Evolutionary conservation across 2,888 invertebrate species (phyloP).

Genomic region (Elysia crispata): DNA sequence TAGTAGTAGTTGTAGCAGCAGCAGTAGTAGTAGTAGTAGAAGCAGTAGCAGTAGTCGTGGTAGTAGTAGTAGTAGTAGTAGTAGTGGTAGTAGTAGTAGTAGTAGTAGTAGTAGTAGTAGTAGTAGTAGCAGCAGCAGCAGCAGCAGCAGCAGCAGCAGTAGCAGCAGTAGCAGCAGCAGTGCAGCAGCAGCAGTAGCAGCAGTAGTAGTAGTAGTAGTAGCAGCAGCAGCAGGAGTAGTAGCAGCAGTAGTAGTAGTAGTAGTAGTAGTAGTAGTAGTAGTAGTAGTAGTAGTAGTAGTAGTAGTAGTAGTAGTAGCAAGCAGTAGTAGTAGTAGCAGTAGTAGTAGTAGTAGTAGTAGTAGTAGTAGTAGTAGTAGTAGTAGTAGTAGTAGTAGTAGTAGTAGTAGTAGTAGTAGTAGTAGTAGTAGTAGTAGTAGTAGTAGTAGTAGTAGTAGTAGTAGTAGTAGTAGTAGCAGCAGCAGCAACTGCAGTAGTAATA

Average conservation of each 20-base stretch:
- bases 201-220: constrained; percentile 1
- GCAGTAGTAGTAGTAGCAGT: constrained; percentile 2
- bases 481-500: too few relatives aligned
- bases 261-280: background rate
- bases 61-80: background rate
- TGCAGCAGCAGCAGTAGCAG: background rate
- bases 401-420: background rate
- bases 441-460: background rate
- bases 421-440: background rate
- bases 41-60: too few relatives aligned
- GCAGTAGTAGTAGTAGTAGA: too few relatives aligned
- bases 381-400: background rate
- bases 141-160: background rate
- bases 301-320: background rate
- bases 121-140: background rate
- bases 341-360: background rate
- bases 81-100: constrained; percentile 1
- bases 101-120: constrained; percentile 9
- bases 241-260: too few relatives aligned
- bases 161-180: background rate
- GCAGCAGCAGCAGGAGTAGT: too few relatives aligned
- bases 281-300: background rate
- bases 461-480: background rate
- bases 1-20: too few relatives aligned
- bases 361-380: background rate